Base-by-base conservation (phyloP, 23 tunicate species). In the Styela clava region DNA sequence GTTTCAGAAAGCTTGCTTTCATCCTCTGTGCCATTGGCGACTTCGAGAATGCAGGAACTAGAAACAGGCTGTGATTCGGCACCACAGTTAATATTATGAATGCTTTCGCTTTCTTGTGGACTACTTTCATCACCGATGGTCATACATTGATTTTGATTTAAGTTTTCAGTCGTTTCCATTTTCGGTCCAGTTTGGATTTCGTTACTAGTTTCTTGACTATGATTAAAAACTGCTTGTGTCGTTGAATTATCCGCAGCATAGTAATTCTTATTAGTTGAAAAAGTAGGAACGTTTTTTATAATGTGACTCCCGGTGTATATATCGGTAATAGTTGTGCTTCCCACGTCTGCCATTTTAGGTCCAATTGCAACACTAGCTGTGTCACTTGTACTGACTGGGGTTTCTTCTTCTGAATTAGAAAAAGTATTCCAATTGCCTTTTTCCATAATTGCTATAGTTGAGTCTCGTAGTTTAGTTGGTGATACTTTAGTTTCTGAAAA, bases 401-500 rank as follows among this genome's bases (percentile, higher is more conserved):
- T 12, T 44, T 44, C 56, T 44, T 44, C 56, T 5, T 7, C 7
- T 7, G 9, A 5, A 5, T 7, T 44, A 44, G 7, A 5, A 5
- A 12, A 5, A 5, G 7, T 44, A 44, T 12, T 44, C 56, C 56
- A 44, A 12, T 44, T 44, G 7, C 9, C 56, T 7, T 44, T 44
- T 44, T 44, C 56, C 56, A 44, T 44, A 12, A 44, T 44, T 5
- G 56, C 56, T 5, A 44, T 44, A 44, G 56, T 44, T 12, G 71
- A 65, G 71, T 25, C 30, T 9, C 71, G 30, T 65, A 28, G 71
- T 28, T 65, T 65, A 5, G 71, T 65, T 5, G 71, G 31, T 5
- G 71, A 65, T 5, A 26, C 9, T 65, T 65, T 65, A 16, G 71
- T 65, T 65, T 65, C 71, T 65, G 16, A 16, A 16, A 65, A 65